Base-by-base conservation (phyloP, 2,888 invertebrate species). In the Tyria jacobaeae region DNA sequence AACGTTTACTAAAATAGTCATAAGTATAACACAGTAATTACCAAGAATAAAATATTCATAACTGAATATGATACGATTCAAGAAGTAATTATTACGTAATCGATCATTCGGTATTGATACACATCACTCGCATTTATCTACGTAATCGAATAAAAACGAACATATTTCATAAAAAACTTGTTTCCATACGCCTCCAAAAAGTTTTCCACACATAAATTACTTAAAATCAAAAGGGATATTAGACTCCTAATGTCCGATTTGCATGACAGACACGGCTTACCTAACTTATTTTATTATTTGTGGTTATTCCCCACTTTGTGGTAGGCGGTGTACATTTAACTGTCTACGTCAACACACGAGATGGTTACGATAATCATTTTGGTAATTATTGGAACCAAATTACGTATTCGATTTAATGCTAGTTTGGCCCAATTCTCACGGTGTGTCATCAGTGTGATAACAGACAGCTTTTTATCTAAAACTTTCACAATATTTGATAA, bases 221-320 rank as follows among this genome's bases (percentile, higher is more conserved):
- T 91, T 91, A 90, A 93, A 94, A 94, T 91, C 92, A 91, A 92
- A 92, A 91, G 88, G 90, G 87, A 88, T 90, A 91, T 91, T 89
- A 89, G 82, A 76, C 71, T 68, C 79, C 89, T 94, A 94, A 94
- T 93, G 92, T 84, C 77, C 82, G 87, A 89, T 92, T 94, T 85
- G 94, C 94, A 94, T 94, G 93, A 87, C 86, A 75, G 73, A 78
- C 84, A 75, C 82, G 83, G 80, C 86, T 87, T 84, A 82, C 85
- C 78, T 86, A 87, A 88, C 80, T 90, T 90, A 86, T 85, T 85
- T 89, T 90, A 89, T 90, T 88, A 89, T 88, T 87, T 88, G 87
- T 86, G 85, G 83, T 83, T 74, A 83, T 84, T 84, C 78, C 74
- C 76, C 79, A 84, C 69, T 78, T 72, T 61, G 71, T 73, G 62